Evolutionary conservation across 2,888 invertebrate genomes (phyloP), one percentile per base, ranked within the genome.

Genomic region (Drosophila ustulata): DNA sequence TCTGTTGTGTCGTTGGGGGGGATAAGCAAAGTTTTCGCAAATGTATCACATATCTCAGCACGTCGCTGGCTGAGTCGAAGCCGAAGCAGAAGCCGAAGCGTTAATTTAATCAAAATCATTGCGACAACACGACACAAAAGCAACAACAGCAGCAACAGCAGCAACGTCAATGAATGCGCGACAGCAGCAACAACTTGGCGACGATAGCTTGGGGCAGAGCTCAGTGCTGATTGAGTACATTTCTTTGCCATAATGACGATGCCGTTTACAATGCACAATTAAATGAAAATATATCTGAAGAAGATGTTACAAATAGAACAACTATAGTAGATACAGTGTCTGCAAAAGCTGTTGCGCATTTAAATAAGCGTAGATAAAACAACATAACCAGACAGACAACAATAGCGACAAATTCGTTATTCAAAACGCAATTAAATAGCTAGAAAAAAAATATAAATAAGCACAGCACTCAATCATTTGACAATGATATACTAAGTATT

Each of bases 51-150:
- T 69, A 63, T 73, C 76, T 66, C 62, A 65, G 55, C 56, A 46
- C 25, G 43, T 47, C 59, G 66, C 30, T 30, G 45, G 46, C 41
- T 37, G 37, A 45, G 25, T 46, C 56, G 26, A 26, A 18, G 50
- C 63, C 18, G 39, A 51, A 18, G 50, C 63, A 11, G 39, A 51
- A 41, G 71, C 64, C 50, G 55, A 71, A 73, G 72, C 83, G 83
- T 85, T 84, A 84, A 84, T 84, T 85, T 85, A 84, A 84, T 84
- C 83, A 84, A 83, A 85, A 81, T 78, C 75, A 74, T 80, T 82
- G 83, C 85, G 85, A 83, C 78, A 80, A 80, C 71, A 74, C 64
- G 64, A 75, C 75, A 70, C 76, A 67, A 58, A 64, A 67, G 45
- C 65, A 62, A 63, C 61, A 59, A 57, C 70, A 58, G 50, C 57